Base-by-base conservation (phyloP, 2,797 vertebrate species). In the Enoplosus armatus region DNA sequence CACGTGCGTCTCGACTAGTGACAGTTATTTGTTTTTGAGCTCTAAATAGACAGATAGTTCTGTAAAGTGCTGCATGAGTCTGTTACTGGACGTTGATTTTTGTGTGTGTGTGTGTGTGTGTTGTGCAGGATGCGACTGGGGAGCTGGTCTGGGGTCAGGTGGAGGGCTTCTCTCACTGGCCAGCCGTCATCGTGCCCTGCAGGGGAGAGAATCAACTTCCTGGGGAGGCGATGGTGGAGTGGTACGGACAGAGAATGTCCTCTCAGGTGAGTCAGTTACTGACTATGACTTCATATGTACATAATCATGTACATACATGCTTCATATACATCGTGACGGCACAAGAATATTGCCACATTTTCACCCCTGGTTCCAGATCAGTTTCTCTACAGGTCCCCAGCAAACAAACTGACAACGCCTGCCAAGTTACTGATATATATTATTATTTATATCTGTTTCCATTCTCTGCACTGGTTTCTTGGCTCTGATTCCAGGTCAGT, bases 121-220 rank as follows among this genome's bases (percentile, higher is more conserved):
- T 68, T 15, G 24, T n/a, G 3, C 70, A 93, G 93, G 84, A 75
- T 50, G 10, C 1, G 24, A 6, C 61, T 5, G 94, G 94, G 12
- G 87, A 93, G 53, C 83, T 96, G 87, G 93, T 96, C 22, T 96
- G 94, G 94, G 92, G 85, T 9, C 51, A 59, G 4, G 20, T 84
- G 3, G 74, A 89, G 0, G 84, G 89, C 6, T 88, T 82, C 63
- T 63, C 80, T 48, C 37, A 56, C 31, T 96, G 95, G 94, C 94
- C 95, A 0, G 94, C 74, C 20, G 5, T 94, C 59, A 61, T 93
- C 2, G 8, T 68, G 2, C 43, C 70, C 1, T 72, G 54, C 80
- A 50, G 8, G 18, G 67, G 3, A 7, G 15, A 24, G 31, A 2
- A 0, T 0, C 26, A 8, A 5, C 5, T 0, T 10, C 47, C 80